Evolutionary conservation across 2,888 invertebrate genomes (phyloP), one percentile per base, ranked within the genome.

Genomic region (Reticulitermes lucifugus): DNA sequence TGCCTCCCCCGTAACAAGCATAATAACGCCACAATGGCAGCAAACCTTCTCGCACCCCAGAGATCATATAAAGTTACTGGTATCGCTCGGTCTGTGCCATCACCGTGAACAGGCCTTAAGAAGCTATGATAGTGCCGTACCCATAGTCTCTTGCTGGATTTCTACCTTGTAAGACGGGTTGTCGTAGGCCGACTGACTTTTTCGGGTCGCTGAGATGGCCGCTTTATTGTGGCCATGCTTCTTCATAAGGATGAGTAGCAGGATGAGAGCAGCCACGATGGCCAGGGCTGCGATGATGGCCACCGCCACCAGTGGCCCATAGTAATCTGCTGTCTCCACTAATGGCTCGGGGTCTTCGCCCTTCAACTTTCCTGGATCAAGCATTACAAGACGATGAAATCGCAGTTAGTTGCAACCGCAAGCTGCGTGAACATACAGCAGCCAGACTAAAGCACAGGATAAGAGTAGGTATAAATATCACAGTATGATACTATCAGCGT

Each of bases 141-240:
- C 96, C 96, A 97, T 96, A 89, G 97, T 97, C 93, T 97, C 97
- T 92, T 97, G 97, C 91, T 97, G 97, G 91, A 97, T 94, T 92
- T 97, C 97, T 90, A 97, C 96, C 94, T 98, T 98, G 93, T 97
- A 98, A 89, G 97, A 97, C 79, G 97, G 97, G 92, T 97, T 98
- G 91, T 98, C 97, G 90, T 97, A 97, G 77, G 97, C 96, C 85
- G 89, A 88, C 55, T 88, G 88, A 88, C 94, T 95, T 90, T 96
- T 96, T 87, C 96, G 91, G 22, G 94, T 93, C 70, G 93, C 94
- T 80, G 97, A 97, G 89, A 97, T 96, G 87, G 96, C 95, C 89
- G 95, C 94, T 90, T 95, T 95, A 89, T 94, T 93, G 89, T 94
- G 93, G 85, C 93, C 93, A 91, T 93, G 94, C 89, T 97, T 93